phyloP scores from a whole-genome alignment of 2,113 vertebrate species.

The Hoplias malabaricus region DNA sequence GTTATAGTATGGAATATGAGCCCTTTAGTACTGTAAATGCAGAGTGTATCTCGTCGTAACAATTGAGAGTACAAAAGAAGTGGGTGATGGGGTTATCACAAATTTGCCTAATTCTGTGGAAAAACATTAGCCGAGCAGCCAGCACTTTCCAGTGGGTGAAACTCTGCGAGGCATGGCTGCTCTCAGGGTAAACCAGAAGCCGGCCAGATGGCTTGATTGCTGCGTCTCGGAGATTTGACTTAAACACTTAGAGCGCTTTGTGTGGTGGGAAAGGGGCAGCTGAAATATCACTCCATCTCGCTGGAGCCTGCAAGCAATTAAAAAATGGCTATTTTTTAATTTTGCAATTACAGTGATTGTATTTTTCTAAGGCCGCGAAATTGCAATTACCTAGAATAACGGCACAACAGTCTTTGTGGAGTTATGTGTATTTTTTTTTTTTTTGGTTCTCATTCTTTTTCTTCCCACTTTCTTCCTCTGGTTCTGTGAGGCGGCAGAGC shows the following conservation, averaged over 20 bases:
- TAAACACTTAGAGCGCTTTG: conserved; percentile 20
- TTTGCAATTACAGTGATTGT: conserved; percentile 57
- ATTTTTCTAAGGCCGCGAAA: conserved; percentile 58
- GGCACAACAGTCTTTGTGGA: conserved; percentile 15
- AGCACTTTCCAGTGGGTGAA: conserved; percentile 51
- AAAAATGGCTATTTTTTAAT: conserved; percentile 52
- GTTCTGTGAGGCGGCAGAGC: conserved; percentile 36
- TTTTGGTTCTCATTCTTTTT: background rate
- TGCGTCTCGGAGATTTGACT: background rate
- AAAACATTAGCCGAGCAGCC: conserved; percentile 30
- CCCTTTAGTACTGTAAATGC: too few relatives aligned
- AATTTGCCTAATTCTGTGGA: conserved; percentile 41
- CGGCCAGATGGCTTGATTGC: conserved; percentile 38
- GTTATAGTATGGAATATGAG: too few relatives aligned
- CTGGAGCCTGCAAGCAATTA: conserved; percentile 58
- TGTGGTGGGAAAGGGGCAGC: conserved; percentile 28
- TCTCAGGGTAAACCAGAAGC: conserved; percentile 39
- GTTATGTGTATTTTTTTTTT: conserved; percentile 42
- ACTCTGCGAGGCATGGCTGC: conserved; percentile 47
- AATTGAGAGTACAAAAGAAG: conserved; percentile 69
- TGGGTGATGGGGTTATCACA: conserved; percentile 51
- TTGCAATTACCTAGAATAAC: conserved; percentile 58
- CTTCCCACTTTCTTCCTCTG: background rate
- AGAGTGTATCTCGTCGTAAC: too few relatives aligned
- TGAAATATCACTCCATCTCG: conserved; percentile 55